These are phyloP conservation scores for Anthopleura xanthogrammica DNA, from an alignment of 92 coral and sea anemone species.

Conservation along the genomic window DNA sequence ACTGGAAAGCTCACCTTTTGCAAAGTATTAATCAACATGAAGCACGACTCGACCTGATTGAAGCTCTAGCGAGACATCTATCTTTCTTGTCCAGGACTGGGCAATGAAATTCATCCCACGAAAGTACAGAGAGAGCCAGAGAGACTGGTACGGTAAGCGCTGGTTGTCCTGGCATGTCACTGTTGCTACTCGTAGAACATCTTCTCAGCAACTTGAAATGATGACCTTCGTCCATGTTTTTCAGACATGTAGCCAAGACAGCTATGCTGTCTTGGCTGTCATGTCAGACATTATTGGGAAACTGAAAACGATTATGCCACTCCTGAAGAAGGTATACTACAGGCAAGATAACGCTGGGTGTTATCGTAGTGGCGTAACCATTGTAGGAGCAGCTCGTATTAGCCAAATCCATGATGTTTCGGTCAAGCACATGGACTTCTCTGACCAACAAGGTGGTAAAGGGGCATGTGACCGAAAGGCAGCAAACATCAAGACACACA, in stretches of 20 bases:
- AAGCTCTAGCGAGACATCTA: conserved; percentile 33
- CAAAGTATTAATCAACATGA: conserved; percentile 55
- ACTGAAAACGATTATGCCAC: conserved; percentile 48
- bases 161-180: too few relatives aligned
- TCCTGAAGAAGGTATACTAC: conserved; percentile 21
- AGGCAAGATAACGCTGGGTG: conserved; percentile 68
- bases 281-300: too few relatives aligned
- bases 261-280: too few relatives aligned
- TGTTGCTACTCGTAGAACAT: too few relatives aligned
- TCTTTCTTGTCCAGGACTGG: conserved; percentile 29
- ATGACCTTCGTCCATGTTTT: too few relatives aligned
- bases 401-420: conserved; percentile 44
- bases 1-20: conserved; percentile 67
- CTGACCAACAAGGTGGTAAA: conserved; percentile 55
- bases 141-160: too few relatives aligned
- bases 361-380: conserved; percentile 54
- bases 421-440: conserved; percentile 57
- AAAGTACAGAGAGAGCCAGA: too few relatives aligned
- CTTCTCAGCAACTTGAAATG: too few relatives aligned
- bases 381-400: conserved; percentile 44
- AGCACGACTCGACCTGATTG: conserved; percentile 31
- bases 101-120: too few relatives aligned
- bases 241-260: too few relatives aligned
- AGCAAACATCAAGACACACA: too few relatives aligned
- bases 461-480: too few relatives aligned